phyloP scores from a whole-genome alignment of 2,113 vertebrate genomes.

The Perca schrenkii region DNA sequence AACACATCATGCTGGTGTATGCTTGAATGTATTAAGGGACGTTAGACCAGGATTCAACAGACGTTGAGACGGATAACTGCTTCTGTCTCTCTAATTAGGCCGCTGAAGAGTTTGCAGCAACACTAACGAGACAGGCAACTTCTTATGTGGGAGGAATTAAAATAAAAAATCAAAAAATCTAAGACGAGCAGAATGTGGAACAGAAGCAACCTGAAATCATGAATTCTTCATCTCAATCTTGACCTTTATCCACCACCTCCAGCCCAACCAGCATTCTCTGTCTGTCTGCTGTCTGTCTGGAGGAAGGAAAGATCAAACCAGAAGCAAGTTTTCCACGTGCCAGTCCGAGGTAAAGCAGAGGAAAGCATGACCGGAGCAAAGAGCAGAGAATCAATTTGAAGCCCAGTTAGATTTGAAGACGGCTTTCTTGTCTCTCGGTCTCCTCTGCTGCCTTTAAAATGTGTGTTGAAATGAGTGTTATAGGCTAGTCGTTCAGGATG shows the following conservation, averaged over 20 bases:
- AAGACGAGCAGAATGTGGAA: constrained; percentile 20
- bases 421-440: not conserved
- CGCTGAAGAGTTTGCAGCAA: constrained; percentile 15
- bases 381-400: constrained; percentile 27
- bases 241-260: constrained; percentile 43
- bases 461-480: too few species aligned
- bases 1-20: not conserved
- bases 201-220: constrained; percentile 35
- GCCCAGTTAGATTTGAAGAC: not conserved
- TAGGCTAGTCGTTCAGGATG: not conserved
- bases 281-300: constrained; percentile 12
- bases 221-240: constrained; percentile 24
- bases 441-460: not conserved
- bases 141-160: constrained; percentile 34
- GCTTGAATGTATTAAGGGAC: not conserved
- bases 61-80: constrained; percentile 14
- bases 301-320: constrained; percentile 21
- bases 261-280: not conserved
- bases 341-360: not conserved
- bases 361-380: not conserved
- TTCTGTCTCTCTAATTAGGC: constrained; percentile 36
- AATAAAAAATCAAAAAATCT: constrained; percentile 15
- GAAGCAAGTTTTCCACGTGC: constrained; percentile 9
- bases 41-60: not conserved
- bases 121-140: constrained; percentile 2